These are phyloP conservation scores for Pseudococcus jackbeardsleyi DNA, from an alignment of 2,888 invertebrate genomes.

Conservation along the genomic window DNA sequence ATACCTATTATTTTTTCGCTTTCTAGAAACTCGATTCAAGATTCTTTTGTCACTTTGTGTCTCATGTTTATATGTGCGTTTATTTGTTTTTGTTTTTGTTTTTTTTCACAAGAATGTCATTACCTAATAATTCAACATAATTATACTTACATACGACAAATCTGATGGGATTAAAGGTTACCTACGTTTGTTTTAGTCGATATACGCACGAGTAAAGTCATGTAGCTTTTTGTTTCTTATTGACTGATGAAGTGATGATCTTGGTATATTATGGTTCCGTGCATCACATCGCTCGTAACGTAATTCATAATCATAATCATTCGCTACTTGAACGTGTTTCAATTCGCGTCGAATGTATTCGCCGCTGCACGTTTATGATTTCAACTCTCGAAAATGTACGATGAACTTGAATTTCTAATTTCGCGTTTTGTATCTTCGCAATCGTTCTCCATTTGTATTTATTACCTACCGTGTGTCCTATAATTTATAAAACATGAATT, in stretches of 20 bases:
- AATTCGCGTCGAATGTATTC: not conserved
- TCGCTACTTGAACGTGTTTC: slow-evolving; percentile 45
- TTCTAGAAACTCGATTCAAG: slow-evolving; percentile 2
- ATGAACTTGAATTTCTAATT: slow-evolving; percentile 9
- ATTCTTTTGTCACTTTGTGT: not conserved
- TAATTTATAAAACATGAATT: not conserved
- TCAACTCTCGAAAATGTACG: slow-evolving; percentile 23
- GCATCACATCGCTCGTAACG: not conserved
- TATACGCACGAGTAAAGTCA: not conserved
- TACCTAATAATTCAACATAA: not conserved
- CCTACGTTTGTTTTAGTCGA: not conserved
- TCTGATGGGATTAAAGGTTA: slow-evolving; percentile 16
- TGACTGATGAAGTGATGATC: not conserved
- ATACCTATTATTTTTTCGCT: not conserved
- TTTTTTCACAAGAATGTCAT: not conserved
- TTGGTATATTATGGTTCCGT: not conserved
- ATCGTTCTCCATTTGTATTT: not conserved
- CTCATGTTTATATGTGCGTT: not conserved
- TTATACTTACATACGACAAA: too few species aligned
- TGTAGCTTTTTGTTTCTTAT: not conserved
- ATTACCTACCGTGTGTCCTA: not conserved
- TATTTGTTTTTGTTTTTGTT: not conserved
- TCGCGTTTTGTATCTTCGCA: not conserved
- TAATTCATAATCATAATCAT: not conserved
- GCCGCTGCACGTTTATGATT: slow-evolving; percentile 6